Evolutionary conservation across 2,113 vertebrate genomes (phyloP).

Genomic region (Aix galericulata): DNA sequence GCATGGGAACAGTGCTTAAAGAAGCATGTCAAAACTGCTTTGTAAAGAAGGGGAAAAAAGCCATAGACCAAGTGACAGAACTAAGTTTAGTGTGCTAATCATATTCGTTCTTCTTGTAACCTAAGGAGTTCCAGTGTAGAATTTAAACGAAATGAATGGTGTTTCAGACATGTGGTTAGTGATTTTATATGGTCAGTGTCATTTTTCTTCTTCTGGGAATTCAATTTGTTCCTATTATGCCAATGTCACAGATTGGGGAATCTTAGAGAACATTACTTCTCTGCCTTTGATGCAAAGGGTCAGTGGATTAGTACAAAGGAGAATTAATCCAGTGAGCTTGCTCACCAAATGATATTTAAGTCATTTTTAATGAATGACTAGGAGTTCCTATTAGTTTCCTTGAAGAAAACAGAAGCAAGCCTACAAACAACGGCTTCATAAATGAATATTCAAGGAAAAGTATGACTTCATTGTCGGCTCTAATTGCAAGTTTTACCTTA

Average conservation of each 20-base stretch:
- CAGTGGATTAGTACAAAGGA: constrained; percentile 79
- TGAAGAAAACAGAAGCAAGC: constrained; percentile 73
- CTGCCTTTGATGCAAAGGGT: constrained; percentile 79
- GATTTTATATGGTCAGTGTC: constrained; percentile 70
- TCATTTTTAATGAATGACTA: constrained; percentile 78
- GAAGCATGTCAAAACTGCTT: constrained; percentile 52
- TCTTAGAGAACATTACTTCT: constrained; percentile 67
- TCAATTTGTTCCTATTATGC: constrained; percentile 77
- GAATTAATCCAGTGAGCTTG: constrained; percentile 74
- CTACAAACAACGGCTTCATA: constrained; percentile 75
- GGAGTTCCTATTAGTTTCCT: constrained; percentile 68
- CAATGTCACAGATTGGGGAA: constrained; percentile 74
- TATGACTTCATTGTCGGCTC: constrained; percentile 80
- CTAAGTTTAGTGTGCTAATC: constrained; percentile 48
- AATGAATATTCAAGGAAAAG: constrained; percentile 80
- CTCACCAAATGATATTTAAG: constrained; percentile 77
- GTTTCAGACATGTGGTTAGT: constrained; percentile 36
- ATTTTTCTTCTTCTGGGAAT: constrained; percentile 79
- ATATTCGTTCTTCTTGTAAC: constrained; percentile 46
- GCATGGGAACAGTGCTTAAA: constrained; percentile 41
- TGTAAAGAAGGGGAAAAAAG: background rate
- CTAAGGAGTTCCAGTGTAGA: constrained; percentile 21
- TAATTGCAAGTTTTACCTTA: constrained; percentile 84
- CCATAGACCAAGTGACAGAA: background rate
- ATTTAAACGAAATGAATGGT: constrained; percentile 65